phyloP scores from a whole-genome alignment of 2,888 invertebrate genomes.

The Mythimna ferrago region DNA sequence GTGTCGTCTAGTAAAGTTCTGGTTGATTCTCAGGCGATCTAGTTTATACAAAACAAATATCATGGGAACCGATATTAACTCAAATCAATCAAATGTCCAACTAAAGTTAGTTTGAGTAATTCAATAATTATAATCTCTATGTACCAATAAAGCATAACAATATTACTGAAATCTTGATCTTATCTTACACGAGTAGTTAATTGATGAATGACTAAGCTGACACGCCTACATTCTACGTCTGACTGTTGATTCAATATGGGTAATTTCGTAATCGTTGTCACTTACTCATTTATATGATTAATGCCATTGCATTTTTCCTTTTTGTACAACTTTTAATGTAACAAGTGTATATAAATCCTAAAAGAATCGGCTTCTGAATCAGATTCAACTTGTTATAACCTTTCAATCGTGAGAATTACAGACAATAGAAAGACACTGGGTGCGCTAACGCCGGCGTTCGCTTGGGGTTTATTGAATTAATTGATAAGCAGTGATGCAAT shows the following conservation, averaged over 20 bases:
- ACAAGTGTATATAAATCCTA: no score
- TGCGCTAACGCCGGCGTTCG: no score
- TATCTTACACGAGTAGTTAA: constrained; percentile 55
- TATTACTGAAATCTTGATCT: constrained; percentile 40
- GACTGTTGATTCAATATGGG: constrained; percentile 27
- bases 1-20: no score
- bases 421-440: no score
- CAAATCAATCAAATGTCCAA: constrained; percentile 12
- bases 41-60: background rate
- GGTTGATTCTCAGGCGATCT: background rate
- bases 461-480: no score
- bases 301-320: background rate
- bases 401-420: no score
- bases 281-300: constrained; percentile 4
- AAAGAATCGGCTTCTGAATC: no score
- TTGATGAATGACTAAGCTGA: constrained; percentile 59
- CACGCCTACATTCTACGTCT: constrained; percentile 48
- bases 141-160: constrained; percentile 45
- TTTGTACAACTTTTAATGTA: no score
- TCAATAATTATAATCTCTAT: constrained; percentile 31
- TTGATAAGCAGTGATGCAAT: no score
- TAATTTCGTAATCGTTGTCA: constrained; percentile 47
- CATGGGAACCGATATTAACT: background rate
- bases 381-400: no score
- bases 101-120: constrained; percentile 17